Conservation (phyloP, 1,140 invertebrate genomes). For the Tetragnatha versicolor region DNA sequence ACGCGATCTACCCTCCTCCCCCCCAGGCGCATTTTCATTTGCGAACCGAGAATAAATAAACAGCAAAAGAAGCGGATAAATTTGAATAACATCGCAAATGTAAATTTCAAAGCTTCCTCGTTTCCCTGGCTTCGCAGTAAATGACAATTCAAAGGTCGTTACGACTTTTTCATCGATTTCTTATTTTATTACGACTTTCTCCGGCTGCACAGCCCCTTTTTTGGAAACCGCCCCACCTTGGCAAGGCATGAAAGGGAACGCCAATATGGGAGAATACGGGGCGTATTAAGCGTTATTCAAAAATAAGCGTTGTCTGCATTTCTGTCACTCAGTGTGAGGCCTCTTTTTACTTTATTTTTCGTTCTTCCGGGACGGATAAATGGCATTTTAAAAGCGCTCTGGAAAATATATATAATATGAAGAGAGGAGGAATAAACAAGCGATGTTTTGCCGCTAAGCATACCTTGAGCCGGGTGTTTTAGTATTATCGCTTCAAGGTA, state of each 20-base stretch:
- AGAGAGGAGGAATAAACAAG: background rate
- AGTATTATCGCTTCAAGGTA: no score
- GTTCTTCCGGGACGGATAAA: background rate
- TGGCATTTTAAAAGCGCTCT: background rate
- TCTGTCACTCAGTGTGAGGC: background rate
- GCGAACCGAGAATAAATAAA: background rate
- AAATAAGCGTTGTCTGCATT: background rate
- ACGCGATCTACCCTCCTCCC: background rate
- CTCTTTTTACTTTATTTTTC: no score
- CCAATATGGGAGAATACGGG: constrained; percentile 7
- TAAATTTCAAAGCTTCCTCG: constrained; percentile 46
- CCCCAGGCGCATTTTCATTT: constrained; percentile 11
- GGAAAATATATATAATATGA: no score
- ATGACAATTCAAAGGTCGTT: constrained; percentile 52
- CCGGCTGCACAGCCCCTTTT: background rate
- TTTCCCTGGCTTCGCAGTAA: constrained; percentile 34
- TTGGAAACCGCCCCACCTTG: background rate
- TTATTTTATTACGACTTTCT: constrained; percentile 51
- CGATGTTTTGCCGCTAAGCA: no score
- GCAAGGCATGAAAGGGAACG: background rate
- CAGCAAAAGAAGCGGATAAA: constrained; percentile 36
- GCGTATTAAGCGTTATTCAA: constrained; percentile 21
- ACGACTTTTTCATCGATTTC: constrained; percentile 51
- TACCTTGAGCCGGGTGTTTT: no score
- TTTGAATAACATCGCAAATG: constrained; percentile 54